A percentile compares a stretch with the other conserved stretches of the same genome.
Conservation (phyloP, 2,113 vertebrate genomes). For the Tor tambroides region DNA sequence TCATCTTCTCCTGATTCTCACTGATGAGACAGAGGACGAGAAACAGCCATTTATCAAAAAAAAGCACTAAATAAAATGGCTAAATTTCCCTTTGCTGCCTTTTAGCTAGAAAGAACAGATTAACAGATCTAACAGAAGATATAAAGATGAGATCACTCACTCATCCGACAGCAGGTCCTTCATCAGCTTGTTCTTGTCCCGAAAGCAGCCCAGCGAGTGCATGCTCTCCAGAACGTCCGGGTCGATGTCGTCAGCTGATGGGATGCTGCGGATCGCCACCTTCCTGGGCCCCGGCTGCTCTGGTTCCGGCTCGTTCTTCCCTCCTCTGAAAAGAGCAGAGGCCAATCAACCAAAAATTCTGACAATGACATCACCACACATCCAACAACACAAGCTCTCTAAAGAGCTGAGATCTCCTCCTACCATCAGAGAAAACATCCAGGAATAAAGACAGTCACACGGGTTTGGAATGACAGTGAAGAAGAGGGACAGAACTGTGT, state of each 20-base stretch:
- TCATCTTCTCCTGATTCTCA: constrained; percentile 99
- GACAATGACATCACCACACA: not conserved
- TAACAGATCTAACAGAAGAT: not conserved
- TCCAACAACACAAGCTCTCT: too few relatives aligned
- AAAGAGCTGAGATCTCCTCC: too few relatives aligned
- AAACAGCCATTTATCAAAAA: not conserved
- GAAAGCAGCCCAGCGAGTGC: constrained; percentile 69
- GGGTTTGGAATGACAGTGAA: too few relatives aligned
- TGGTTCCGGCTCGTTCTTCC: constrained; percentile 97
- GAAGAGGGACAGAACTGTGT: too few relatives aligned
- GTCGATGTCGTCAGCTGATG: constrained; percentile 94
- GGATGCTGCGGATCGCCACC: constrained; percentile 94
- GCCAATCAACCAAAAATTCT: too few relatives aligned
- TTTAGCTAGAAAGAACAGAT: not conserved
- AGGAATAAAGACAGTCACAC: too few relatives aligned
- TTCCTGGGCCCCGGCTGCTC: constrained; percentile 96
- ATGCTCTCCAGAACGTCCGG: constrained; percentile 98
- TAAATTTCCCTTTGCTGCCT: not conserved
- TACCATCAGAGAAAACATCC: too few relatives aligned
- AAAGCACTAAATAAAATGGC: not conserved
- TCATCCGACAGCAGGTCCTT: constrained; percentile 96
- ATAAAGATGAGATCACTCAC: constrained; percentile 73
- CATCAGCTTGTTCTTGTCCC: constrained; percentile 70
- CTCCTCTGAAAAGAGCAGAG: constrained; percentile 79
- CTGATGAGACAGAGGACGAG: constrained; percentile 67